Evolutionary conservation across 2,888 invertebrate species (phyloP).

Genomic region (Caenorhabditis imperialis): DNA sequence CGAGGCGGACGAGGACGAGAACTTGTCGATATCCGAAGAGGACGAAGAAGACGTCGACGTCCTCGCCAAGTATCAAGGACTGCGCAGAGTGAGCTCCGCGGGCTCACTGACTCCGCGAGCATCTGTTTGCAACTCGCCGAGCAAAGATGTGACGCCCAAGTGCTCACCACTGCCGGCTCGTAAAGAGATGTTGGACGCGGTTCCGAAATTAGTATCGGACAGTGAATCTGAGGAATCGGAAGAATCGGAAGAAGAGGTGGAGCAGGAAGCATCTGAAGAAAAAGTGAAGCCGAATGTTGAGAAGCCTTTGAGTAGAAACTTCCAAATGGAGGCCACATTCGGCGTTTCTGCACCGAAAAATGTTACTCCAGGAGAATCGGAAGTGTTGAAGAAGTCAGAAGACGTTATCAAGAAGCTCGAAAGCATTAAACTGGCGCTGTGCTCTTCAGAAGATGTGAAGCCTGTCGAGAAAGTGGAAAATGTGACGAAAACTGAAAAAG

Average conservation of each 20-base stretch:
- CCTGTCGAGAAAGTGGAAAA: neutral
- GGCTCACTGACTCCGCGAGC: slow-evolving; percentile 46
- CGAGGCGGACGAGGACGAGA: slow-evolving; percentile 17
- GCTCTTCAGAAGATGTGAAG: neutral
- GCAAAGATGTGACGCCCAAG: slow-evolving; percentile 48
- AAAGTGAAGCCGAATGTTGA: neutral
- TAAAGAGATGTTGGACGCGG: slow-evolving; percentile 18
- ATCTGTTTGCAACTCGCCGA: slow-evolving; percentile 44
- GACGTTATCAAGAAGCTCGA: neutral
- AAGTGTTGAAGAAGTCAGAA: slow-evolving; percentile 11
- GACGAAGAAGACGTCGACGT: slow-evolving; percentile 21
- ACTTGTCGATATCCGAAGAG: slow-evolving; percentile 32
- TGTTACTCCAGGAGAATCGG: no score
- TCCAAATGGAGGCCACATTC: slow-evolving; percentile 40
- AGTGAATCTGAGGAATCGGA: neutral
- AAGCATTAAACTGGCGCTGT: no score
- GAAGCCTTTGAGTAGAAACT: slow-evolving; percentile 29
- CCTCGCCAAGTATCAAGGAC: slow-evolving; percentile 20
- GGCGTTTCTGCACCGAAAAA: slow-evolving; percentile 2
- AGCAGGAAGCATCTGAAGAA: slow-evolving; percentile 14
- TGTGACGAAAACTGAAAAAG: slow-evolving; percentile 15
- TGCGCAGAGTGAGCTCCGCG: slow-evolving; percentile 32
- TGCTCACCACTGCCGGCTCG: slow-evolving; percentile 40
- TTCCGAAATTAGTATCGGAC: neutral
- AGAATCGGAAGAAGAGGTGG: neutral